A percentile compares a stretch with the other conserved stretches of the same genome.
Evolutionary conservation across 2,113 vertebrate species (phyloP).

Genomic region (Anas platyrhynchos): DNA sequence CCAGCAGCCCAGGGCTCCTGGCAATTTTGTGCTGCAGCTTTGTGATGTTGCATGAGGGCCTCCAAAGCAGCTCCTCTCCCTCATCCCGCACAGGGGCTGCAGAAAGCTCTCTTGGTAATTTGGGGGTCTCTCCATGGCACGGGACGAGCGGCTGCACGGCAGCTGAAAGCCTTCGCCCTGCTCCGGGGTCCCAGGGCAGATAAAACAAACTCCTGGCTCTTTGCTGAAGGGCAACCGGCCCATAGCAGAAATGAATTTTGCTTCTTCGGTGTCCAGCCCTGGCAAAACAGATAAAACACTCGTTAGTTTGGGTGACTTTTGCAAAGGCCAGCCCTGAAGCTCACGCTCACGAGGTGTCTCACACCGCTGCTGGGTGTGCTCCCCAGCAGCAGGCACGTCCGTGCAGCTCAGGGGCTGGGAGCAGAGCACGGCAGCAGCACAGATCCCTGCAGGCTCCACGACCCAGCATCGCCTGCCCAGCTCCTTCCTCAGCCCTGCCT

Average conservation of each 20-base stretch:
- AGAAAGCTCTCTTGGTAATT: too few species aligned
- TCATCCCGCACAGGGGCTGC: background rate
- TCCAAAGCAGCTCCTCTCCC: background rate
- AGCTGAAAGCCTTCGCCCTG: too few species aligned
- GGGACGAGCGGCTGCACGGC: background rate
- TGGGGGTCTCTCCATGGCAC: background rate
- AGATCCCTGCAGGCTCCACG: accelerated
- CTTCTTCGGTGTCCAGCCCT: background rate
- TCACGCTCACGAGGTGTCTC: accelerated
- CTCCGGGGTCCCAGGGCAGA: too few species aligned
- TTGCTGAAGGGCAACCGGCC: background rate
- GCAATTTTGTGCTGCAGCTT: background rate
- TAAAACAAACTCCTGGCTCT: background rate
- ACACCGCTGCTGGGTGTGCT: background rate
- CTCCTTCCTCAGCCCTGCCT: accelerated
- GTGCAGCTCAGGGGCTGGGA: background rate
- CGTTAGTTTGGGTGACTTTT: background rate
- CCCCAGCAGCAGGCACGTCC: accelerated
- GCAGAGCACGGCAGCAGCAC: too few species aligned
- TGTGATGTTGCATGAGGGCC: background rate
- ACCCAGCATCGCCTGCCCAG: accelerated
- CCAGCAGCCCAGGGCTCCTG: background rate
- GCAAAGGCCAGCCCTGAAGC: background rate
- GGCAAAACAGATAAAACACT: background rate
- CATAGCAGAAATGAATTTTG: background rate